Percentiles rank a stretch among this genome's conserved stretches.
Evolutionary conservation across 2,113 vertebrate species (phyloP).

Genomic region (Zosterops pallidus): DNA sequence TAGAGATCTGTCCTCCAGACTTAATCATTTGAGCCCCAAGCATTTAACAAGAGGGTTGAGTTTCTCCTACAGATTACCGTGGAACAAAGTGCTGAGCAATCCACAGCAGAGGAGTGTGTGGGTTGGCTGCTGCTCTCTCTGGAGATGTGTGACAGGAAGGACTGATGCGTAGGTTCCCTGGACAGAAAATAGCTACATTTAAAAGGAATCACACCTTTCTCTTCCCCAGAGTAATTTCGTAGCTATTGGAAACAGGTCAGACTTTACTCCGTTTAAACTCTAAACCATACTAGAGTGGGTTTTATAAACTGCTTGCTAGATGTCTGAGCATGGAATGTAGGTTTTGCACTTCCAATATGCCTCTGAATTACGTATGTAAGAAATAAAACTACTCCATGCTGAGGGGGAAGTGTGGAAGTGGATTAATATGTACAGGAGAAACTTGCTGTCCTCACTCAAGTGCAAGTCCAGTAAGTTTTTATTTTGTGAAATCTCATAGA

Average conservation of each 20-base stretch:
- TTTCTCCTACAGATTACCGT: background rate
- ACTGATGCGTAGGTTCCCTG: background rate
- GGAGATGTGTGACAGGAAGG: background rate
- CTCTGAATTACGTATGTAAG: background rate
- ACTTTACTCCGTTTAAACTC: background rate
- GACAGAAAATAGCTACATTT: conserved; percentile 17
- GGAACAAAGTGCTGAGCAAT: conserved; percentile 44
- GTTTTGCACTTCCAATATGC: background rate
- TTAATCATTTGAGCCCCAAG: background rate
- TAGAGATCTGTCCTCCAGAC: background rate
- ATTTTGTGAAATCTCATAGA: background rate
- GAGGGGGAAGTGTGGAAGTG: background rate
- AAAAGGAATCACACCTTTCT: background rate
- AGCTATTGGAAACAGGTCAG: background rate
- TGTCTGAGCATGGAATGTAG: background rate
- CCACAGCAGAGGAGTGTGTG: background rate
- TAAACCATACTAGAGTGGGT: background rate
- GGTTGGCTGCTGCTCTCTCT: conserved; percentile 28
- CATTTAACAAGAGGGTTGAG: background rate
- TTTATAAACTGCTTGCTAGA: background rate
- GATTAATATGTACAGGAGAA: background rate
- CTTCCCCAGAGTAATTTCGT: background rate
- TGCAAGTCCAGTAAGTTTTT: background rate
- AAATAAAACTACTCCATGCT: background rate
- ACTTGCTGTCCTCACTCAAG: background rate